Evolutionary conservation across 92 coral and sea anemone species (phyloP).

Genomic region (Chrysogorgia sp.): DNA sequence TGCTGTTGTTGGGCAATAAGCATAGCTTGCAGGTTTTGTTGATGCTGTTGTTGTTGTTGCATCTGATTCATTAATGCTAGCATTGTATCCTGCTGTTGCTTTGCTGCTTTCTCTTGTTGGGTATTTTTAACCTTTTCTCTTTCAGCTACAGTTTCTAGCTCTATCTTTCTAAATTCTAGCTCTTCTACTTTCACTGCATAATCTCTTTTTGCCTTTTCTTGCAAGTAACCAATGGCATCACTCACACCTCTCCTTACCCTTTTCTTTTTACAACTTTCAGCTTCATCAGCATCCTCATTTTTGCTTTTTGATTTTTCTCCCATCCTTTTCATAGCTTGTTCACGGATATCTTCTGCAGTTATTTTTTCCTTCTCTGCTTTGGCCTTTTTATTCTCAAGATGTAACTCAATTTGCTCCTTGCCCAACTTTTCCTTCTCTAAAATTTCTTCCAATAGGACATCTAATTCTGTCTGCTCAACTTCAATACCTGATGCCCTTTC

Average conservation of each 20-base stretch:
- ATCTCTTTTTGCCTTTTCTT: conserved; percentile 3
- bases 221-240: conserved; percentile 22
- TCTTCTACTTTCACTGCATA: conserved; percentile 17
- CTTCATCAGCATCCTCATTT: conserved; percentile 6
- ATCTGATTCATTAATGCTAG: conserved; percentile 4
- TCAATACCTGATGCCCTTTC: conserved; percentile 20
- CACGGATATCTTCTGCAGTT: background rate
- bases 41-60: no score
- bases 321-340: conserved; percentile 18
- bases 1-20: no score
- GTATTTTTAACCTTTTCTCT: conserved; percentile 11
- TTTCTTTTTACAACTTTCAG: conserved; percentile 3
- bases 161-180: conserved; percentile 15
- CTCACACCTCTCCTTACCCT: conserved; percentile 13
- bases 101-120: conserved; percentile 8
- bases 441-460: conserved; percentile 34
- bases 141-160: conserved; percentile 22
- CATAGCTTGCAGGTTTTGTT: conserved; percentile 31
- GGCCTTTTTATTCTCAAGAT: background rate
- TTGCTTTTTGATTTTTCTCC: background rate
- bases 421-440: conserved; percentile 33
- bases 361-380: conserved; percentile 7
- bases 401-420: conserved; percentile 16
- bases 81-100: conserved; percentile 14
- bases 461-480: conserved; percentile 36